A percentile compares a stretch with the other conserved stretches of the same genome.
These are phyloP conservation scores for Chrysolina haemoptera DNA, from an alignment of 2,888 invertebrate genomes.

Conservation along the genomic window DNA sequence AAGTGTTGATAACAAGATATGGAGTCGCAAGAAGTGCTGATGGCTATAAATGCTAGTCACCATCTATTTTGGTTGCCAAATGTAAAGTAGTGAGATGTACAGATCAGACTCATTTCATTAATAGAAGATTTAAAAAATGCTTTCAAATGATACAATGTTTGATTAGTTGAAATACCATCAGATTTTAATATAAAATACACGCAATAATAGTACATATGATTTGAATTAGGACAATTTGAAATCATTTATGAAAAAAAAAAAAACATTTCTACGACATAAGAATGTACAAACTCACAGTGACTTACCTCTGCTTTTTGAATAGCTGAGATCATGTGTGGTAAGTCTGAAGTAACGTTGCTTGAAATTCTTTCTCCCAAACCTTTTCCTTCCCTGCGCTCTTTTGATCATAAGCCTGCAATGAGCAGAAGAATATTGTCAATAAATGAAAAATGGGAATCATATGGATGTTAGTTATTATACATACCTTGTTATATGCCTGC, in stretches of 20 bases:
- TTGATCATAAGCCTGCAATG: slow-evolving; percentile 88
- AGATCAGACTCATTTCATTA: no score
- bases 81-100: no score
- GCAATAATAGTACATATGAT: no score
- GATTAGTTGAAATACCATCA: no score
- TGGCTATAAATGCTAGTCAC: no score
- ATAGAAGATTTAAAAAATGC: no score
- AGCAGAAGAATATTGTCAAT: slow-evolving; percentile 2
- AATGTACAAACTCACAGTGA: not conserved
- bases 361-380: slow-evolving; percentile 84
- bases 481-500: slow-evolving; percentile 43
- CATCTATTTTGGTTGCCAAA: no score
- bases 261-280: not conserved
- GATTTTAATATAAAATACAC: no score
- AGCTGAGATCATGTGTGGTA: slow-evolving; percentile 83
- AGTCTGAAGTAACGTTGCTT: slow-evolving; percentile 91
- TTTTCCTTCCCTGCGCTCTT: slow-evolving; percentile 87
- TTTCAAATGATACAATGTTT: no score
- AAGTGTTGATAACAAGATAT: no score
- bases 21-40: no score
- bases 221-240: no score
- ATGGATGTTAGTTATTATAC: not conserved
- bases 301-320: slow-evolving; percentile 77
- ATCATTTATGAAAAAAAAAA: not conserved
- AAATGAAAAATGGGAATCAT: not conserved